These are phyloP conservation scores for Collichthys lucidus DNA, from an alignment of 2,113 vertebrate species.

Conservation along the genomic window DNA sequence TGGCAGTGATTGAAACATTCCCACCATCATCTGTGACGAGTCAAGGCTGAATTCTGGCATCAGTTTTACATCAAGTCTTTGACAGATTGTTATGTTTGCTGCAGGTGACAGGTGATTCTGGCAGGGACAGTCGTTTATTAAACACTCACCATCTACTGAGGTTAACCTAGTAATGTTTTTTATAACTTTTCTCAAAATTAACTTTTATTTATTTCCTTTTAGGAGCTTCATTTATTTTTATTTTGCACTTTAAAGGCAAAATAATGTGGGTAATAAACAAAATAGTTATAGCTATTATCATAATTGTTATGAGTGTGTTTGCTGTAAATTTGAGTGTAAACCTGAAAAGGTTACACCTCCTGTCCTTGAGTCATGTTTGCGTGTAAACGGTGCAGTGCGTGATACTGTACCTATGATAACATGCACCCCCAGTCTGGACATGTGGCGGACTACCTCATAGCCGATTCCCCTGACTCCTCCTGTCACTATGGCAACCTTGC, in stretches of 20 bases:
- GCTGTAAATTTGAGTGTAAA: neutral
- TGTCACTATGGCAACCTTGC: constrained; percentile 92
- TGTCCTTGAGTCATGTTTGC: neutral
- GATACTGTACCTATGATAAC: constrained; percentile 89
- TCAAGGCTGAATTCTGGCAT: constrained; percentile 16
- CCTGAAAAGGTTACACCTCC: neutral
- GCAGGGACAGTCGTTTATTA: neutral
- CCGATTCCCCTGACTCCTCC: constrained; percentile 90
- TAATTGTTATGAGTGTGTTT: neutral
- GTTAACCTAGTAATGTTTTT: neutral
- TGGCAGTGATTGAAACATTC: constrained; percentile 20
- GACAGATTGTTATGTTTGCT: constrained; percentile 9
- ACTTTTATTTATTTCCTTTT: neutral
- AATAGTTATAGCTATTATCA: neutral
- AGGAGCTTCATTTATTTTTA: neutral
- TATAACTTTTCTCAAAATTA: neutral
- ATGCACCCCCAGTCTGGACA: constrained; percentile 88
- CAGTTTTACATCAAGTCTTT: constrained; percentile 11
- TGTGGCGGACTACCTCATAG: constrained; percentile 85
- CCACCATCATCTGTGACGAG: constrained; percentile 8
- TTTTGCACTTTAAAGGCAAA: neutral
- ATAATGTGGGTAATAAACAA: neutral
- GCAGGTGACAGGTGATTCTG: neutral
- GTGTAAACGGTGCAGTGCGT: constrained; percentile 37
- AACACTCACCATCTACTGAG: neutral